phyloP scores from a whole-genome alignment of 2,888 invertebrate species.

The Dorcus parallelipipedus region DNA sequence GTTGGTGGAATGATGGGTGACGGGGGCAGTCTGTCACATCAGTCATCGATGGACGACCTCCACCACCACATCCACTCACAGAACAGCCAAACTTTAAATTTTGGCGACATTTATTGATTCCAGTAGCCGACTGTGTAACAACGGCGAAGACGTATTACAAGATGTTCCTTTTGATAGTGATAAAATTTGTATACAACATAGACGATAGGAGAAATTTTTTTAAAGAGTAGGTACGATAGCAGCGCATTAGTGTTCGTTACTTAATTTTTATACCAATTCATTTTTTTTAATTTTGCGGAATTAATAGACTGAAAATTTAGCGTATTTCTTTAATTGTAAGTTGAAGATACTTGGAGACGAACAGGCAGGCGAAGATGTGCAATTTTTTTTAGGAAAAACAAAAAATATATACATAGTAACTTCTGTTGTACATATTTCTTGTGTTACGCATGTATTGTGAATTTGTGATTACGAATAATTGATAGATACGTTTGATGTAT shows the following conservation, averaged over 20 bases:
- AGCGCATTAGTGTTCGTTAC: too few species aligned
- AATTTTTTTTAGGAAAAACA: conserved; percentile 10
- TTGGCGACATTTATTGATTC: conserved; percentile 47
- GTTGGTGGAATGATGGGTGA: conserved; percentile 50
- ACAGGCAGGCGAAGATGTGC: conserved; percentile 14
- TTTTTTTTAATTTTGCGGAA: too few species aligned
- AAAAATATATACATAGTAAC: conserved; percentile 1
- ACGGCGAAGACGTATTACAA: too few species aligned
- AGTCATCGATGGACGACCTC: conserved; percentile 53
- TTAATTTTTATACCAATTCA: too few species aligned
- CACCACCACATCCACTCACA: conserved; percentile 56
- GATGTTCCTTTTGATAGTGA: conserved; percentile 2
- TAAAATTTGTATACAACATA: background rate
- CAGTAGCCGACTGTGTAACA: background rate
- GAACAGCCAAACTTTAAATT: conserved; percentile 44
- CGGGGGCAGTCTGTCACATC: conserved; percentile 49
- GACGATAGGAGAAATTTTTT: background rate
- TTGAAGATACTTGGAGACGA: background rate
- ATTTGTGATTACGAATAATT: conserved; percentile 15
- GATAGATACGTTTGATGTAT: conserved; percentile 18
- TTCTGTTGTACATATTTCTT: background rate
- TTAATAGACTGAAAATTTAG: too few species aligned
- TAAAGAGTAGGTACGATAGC: background rate
- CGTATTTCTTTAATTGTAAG: too few species aligned
- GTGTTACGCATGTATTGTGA: conserved; percentile 12